Percentiles rank a stretch among this genome's conserved stretches.
Conservation (phyloP, 2,797 vertebrate species). For the Manis crassicaudata region DNA sequence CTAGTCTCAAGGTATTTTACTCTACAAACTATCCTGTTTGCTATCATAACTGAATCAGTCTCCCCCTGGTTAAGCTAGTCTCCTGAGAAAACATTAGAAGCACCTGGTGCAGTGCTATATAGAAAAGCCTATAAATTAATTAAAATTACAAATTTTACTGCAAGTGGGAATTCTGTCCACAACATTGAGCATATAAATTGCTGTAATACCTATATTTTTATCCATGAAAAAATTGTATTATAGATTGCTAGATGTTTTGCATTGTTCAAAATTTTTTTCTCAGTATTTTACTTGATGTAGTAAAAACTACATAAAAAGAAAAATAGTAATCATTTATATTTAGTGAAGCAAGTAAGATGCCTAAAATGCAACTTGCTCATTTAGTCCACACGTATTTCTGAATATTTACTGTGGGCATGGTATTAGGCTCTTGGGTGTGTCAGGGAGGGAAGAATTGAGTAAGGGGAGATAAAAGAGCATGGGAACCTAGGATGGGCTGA, state of each 20-base stretch:
- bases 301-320: background rate
- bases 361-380: conserved; percentile 14
- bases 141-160: conserved; percentile 51
- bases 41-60: background rate
- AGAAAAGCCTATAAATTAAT: conserved; percentile 50
- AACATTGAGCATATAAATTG: conserved; percentile 26
- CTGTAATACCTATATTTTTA: background rate
- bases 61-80: background rate
- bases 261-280: background rate
- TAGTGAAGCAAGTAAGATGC: background rate
- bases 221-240: background rate
- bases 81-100: conserved; percentile 29
- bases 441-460: background rate
- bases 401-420: background rate
- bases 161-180: conserved; percentile 27
- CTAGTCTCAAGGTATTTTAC: background rate
- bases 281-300: background rate
- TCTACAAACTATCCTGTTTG: background rate
- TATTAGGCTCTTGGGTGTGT: background rate
- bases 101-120: background rate
- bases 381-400: background rate
- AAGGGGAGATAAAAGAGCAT: background rate
- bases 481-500: background rate
- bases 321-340: background rate
- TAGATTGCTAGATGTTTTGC: background rate